phyloP scores from a whole-genome alignment of 2,113 vertebrate species.

The Puma concolor region DNA sequence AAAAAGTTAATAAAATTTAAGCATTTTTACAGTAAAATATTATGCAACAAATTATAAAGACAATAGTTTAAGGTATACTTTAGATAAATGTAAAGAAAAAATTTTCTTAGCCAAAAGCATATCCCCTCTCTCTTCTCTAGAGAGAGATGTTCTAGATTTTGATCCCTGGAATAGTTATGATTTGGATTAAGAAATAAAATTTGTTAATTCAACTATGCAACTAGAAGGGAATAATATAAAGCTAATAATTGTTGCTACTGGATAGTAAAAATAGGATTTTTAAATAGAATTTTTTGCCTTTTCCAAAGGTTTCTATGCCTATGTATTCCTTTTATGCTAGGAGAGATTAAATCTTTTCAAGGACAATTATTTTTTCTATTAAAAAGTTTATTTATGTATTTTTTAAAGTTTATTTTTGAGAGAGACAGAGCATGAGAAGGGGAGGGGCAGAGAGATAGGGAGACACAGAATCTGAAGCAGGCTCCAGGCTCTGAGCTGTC shows the following conservation, averaged over 20 bases:
- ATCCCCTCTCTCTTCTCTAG: background rate
- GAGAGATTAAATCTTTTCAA: background rate
- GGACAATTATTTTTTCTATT: background rate
- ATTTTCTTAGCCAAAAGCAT: background rate
- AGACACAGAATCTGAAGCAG: too few relatives aligned
- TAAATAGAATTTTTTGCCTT: constrained; percentile 21
- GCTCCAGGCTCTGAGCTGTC: too few relatives aligned
- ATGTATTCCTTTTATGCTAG: background rate
- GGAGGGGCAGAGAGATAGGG: too few relatives aligned
- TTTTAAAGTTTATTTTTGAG: too few relatives aligned
- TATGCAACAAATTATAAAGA: background rate
- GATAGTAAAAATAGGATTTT: background rate
- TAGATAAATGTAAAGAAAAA: background rate
- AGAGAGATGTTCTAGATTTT: background rate
- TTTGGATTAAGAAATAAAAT: background rate
- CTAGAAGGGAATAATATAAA: background rate
- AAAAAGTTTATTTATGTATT: background rate
- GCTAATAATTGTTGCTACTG: background rate
- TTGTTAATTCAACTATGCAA: background rate
- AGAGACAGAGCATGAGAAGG: too few relatives aligned
- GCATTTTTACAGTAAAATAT: background rate
- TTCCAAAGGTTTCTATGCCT: background rate
- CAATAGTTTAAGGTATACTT: background rate
- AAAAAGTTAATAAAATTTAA: background rate
- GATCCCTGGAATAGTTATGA: background rate